Base-by-base conservation (phyloP, 2,797 vertebrate genomes). In the Benthosema pterotum region DNA sequence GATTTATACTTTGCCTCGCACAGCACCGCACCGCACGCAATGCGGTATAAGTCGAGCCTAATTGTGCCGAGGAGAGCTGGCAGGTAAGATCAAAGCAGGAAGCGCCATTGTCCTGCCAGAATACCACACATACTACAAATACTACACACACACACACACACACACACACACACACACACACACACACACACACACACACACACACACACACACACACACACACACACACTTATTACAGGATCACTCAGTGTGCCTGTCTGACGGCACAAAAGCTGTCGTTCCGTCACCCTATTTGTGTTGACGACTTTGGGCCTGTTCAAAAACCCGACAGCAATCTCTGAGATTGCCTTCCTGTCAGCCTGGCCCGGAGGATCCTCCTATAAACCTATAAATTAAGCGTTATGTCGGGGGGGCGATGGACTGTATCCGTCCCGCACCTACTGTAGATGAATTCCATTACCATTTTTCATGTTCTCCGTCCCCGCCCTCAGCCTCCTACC, bases 391-490 rank as follows among this genome's bases (percentile, higher is more conserved):
- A 38, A 38, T 38, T 38, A 38, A 9, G 32, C 32, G 11, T 38
- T 9, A 5, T 42, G 15, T 18, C 1, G 11, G 51, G 14, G 51
- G 14, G 47, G 5, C 32, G 43, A 80, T 1, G 15, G 4, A 48
- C 28, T 67, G 49, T 38, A 38, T 38, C 32, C 9, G 32, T 38
- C 7, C 32, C 32, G 32, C 32, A 2, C 32, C 8, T 38, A 38
- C 32, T 42, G 55, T 13, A 56, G 57, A 42, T 0, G 2, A 57
- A 62, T 71, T 62, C 65, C 57, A 66, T 69, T 64, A 15, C 49
- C 61, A 16, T 38, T 59, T 76, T 78, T 76, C 61, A 71, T 74
- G 74, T 72, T 43, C 49, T 25, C 71, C 59, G 8, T n/a, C 53
- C 69, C 28, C 60, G 46, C 64, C 58, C 65, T 53, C 65, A 42